Percentiles rank a stretch among this genome's conserved stretches.
Evolutionary conservation across 2,888 invertebrate genomes (phyloP).

Genomic region (Aproaerema taeniolella): DNA sequence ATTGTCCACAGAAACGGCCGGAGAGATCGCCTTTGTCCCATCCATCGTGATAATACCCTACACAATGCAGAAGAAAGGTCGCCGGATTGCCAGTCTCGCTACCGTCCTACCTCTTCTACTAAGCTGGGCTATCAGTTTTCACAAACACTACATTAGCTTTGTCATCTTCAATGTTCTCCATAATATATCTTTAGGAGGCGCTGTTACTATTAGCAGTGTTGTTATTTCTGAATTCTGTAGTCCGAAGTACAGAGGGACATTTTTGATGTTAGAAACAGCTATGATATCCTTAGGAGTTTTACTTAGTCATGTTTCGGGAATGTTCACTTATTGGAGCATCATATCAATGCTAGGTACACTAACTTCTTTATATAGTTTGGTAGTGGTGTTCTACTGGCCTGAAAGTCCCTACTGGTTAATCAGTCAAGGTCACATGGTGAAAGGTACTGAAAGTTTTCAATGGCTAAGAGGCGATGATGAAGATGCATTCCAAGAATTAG

Average conservation of each 20-base stretch:
- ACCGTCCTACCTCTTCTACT: constrained; percentile 24
- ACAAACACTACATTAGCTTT: constrained; percentile 15
- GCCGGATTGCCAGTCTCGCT: constrained; percentile 22
- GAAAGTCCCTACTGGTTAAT: constrained; percentile 29
- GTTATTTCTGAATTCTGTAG: constrained; percentile 25
- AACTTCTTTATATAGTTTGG: constrained; percentile 16
- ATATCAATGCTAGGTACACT: constrained; percentile 22
- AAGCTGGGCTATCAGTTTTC: constrained; percentile 24
- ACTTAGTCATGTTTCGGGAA: constrained; percentile 23
- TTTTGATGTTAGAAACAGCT: constrained; percentile 25
- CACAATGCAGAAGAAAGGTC: constrained; percentile 26
- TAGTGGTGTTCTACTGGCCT: constrained; percentile 20
- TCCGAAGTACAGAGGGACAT: constrained; percentile 22
- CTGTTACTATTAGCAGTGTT: constrained; percentile 25
- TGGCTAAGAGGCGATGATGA: constrained; percentile 23
- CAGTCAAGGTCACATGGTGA: constrained; percentile 22
- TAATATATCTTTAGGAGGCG: constrained; percentile 25
- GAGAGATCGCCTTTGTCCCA: constrained; percentile 26
- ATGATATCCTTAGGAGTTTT: constrained; percentile 26
- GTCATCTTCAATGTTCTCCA: constrained; percentile 22
- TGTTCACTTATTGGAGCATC: constrained; percentile 19
- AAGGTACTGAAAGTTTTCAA: constrained; percentile 23
- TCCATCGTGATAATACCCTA: constrained; percentile 27
- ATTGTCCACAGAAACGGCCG: constrained; percentile 26
- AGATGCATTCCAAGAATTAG: constrained; percentile 23